A percentile compares a stretch with the other conserved stretches of the same genome.
These are phyloP conservation scores for Drosophila maculinotata DNA, from an alignment of 2,888 invertebrate species.

Conservation along the genomic window DNA sequence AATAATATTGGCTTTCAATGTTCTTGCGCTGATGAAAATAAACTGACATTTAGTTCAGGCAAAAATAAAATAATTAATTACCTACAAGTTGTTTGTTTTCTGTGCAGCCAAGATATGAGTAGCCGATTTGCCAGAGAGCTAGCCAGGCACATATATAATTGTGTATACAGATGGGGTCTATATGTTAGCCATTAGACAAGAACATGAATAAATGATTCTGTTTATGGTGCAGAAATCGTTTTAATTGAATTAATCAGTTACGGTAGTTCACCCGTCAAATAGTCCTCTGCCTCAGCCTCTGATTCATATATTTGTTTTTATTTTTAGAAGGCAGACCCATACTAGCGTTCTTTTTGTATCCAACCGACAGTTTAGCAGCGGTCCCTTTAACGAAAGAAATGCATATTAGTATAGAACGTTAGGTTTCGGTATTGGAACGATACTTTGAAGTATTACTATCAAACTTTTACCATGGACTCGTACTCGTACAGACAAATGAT, in stretches of 20 bases:
- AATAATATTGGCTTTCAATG: slow-evolving; percentile 54
- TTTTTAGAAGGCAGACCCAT: slow-evolving; percentile 45
- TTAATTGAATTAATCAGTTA: slow-evolving; percentile 78
- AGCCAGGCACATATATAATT: slow-evolving; percentile 1
- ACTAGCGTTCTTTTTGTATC: too few relatives aligned
- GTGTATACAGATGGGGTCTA: slow-evolving; percentile 13
- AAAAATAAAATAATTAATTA: slow-evolving; percentile 73
- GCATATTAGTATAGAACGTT: slow-evolving; percentile 38
- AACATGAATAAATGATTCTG: slow-evolving; percentile 71
- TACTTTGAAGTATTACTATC: slow-evolving; percentile 40
- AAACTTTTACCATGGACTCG: slow-evolving; percentile 46
- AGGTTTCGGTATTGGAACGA: slow-evolving; percentile 42
- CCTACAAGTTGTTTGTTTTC: slow-evolving; percentile 63
- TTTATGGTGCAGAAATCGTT: slow-evolving; percentile 75
- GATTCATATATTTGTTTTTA: slow-evolving; percentile 59
- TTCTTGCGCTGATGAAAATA: slow-evolving; percentile 59
- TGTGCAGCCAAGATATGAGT: slow-evolving; percentile 45
- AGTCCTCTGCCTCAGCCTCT: slow-evolving; percentile 39
- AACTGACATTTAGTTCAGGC: slow-evolving; percentile 58
- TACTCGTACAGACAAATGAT: slow-evolving; percentile 24
- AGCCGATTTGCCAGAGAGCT: slow-evolving; percentile 32
- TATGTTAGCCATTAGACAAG: slow-evolving; percentile 51
- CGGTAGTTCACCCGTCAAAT: slow-evolving; percentile 63
- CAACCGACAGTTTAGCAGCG: slow-evolving; percentile 45
- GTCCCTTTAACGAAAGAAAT: slow-evolving; percentile 36